Conservation (phyloP, 2,888 invertebrate species). For the Gymnocheta viridis region DNA sequence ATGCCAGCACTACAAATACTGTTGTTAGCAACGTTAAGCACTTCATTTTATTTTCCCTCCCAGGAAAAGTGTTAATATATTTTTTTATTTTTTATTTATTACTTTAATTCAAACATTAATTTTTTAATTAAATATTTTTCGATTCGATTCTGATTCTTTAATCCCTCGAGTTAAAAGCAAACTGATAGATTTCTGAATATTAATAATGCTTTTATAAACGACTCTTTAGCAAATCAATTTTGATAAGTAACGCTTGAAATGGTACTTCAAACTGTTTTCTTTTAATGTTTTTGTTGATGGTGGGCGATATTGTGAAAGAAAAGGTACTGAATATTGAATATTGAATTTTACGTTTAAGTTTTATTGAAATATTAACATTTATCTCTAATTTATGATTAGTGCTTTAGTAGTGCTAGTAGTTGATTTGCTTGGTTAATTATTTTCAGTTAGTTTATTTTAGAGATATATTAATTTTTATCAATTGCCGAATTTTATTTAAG, state of each 20-base stretch:
- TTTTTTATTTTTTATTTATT: neutral
- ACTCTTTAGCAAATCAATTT: neutral
- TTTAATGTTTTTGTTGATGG: neutral
- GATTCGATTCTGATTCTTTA: neutral
- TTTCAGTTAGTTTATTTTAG: too few species aligned
- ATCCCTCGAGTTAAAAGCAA: neutral
- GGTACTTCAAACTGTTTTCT: neutral
- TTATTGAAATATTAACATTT: neutral
- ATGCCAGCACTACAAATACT: conserved; percentile 37
- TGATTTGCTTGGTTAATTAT: neutral
- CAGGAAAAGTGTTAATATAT: conserved; percentile 14
- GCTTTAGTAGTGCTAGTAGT: neutral
- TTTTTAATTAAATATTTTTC: too few species aligned
- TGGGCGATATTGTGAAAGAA: neutral
- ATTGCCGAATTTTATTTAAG: neutral
- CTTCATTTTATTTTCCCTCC: conserved; percentile 54
- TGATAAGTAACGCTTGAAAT: conserved; percentile 22
- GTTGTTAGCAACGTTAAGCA: conserved; percentile 30
- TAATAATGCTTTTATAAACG: conserved; percentile 33
- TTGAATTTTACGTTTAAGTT: neutral
- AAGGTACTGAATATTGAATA: neutral
- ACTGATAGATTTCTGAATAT: conserved; percentile 27
- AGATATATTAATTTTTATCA: neutral
- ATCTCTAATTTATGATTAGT: neutral
- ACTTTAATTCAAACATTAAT: neutral